Percentiles rank a stretch among this genome's conserved stretches.
Conservation (phyloP, 2,888 invertebrate genomes). For the Crioceris asparagi region DNA sequence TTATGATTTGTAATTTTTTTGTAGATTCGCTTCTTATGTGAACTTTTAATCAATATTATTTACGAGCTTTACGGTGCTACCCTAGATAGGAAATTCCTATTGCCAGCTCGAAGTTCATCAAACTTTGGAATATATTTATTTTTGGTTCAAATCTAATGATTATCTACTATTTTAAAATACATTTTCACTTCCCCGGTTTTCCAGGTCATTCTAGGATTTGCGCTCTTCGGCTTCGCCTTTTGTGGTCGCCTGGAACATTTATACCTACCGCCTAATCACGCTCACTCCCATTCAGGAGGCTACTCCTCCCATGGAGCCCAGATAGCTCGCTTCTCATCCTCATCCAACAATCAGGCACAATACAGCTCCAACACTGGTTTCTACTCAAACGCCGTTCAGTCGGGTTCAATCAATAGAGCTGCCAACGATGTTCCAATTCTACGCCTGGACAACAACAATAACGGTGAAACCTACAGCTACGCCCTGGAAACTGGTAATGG, state of each 20-base stretch:
- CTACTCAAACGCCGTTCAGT: background rate
- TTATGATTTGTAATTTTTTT: no score
- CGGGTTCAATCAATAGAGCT: constrained; percentile 13
- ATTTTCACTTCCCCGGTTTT: no score
- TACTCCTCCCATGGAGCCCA: constrained; percentile 2
- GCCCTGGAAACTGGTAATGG: constrained; percentile 50
- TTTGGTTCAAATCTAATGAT: no score
- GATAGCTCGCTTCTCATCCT: background rate
- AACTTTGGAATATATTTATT: no score
- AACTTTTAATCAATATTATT: no score
- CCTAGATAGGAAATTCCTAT: no score
- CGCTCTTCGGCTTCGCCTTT: constrained; percentile 20
- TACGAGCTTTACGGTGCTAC: no score
- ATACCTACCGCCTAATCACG: constrained; percentile 24
- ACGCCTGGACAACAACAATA: constrained; percentile 27
- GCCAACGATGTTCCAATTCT: constrained; percentile 25
- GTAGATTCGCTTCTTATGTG: no score
- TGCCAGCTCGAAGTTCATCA: no score
- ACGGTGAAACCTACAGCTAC: constrained; percentile 28
- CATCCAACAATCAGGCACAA: background rate
- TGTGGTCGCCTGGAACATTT: constrained; percentile 23
- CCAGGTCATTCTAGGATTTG: constrained; percentile 18
- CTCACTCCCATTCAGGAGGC: no score
- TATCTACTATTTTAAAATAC: no score
- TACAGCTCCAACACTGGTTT: background rate